A percentile compares a stretch with the other conserved stretches of the same genome.
phyloP scores from a whole-genome alignment of 2,797 vertebrate species.

The Pantherophis alleghaniensis region DNA sequence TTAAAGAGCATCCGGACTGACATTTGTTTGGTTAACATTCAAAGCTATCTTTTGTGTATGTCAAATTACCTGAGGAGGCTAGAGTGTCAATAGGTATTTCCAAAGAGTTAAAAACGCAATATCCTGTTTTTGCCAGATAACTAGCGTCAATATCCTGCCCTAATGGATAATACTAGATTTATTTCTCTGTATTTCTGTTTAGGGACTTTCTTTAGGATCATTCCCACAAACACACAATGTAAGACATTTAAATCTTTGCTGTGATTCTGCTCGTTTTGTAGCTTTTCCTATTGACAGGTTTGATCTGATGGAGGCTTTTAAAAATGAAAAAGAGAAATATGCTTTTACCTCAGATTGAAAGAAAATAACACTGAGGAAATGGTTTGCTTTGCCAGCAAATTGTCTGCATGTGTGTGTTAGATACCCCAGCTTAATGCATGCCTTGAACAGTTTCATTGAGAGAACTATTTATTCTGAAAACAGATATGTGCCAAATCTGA shows the following conservation, averaged over 20 bases:
- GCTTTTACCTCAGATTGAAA: conserved; percentile 15
- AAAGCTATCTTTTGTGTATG: background rate
- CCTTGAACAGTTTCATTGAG: conserved; percentile 1
- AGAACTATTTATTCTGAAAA: background rate
- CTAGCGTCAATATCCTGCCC: conserved; percentile 2
- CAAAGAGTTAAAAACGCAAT: conserved; percentile 12
- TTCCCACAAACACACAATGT: background rate
- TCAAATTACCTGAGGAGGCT: background rate
- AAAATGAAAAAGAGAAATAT: conserved; percentile 42
- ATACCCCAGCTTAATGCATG: conserved; percentile 13
- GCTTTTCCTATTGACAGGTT: conserved; percentile 37
- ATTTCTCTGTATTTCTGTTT: background rate
- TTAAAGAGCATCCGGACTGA: background rate
- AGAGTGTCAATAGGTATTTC: conserved; percentile 32
- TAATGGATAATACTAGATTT: background rate
- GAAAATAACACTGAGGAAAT: background rate
- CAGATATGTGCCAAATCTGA: background rate
- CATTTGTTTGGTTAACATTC: conserved; percentile 12
- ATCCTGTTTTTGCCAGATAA: conserved; percentile 9
- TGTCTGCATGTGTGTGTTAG: background rate
- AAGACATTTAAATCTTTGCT: conserved; percentile 24
- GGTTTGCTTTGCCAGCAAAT: background rate
- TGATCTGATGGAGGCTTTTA: conserved; percentile 23
- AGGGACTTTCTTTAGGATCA: conserved; percentile 22
- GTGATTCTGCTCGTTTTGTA: conserved; percentile 48